These are phyloP conservation scores for Hirtodrosophila trivittata DNA, from an alignment of 2,888 invertebrate species.

Conservation along the genomic window DNA sequence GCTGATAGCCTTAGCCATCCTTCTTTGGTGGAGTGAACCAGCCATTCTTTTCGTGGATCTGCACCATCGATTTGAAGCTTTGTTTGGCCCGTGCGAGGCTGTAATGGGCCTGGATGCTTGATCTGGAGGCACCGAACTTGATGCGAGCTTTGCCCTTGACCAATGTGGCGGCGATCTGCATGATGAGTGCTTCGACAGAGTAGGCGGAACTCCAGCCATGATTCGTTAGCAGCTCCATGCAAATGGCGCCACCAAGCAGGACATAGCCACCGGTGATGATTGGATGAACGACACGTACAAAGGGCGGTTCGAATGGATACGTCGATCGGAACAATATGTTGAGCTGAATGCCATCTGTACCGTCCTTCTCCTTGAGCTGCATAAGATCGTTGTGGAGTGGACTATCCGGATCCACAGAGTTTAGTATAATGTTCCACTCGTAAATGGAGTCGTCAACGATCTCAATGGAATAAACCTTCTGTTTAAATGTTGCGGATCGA, in stretches of 20 bases:
- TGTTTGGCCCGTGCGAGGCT: slow-evolving; percentile 99
- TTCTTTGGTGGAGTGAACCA: slow-evolving; percentile 96
- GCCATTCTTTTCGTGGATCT: slow-evolving; percentile 99
- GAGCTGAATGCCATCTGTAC: slow-evolving; percentile 96
- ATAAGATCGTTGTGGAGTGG: slow-evolving; percentile 96
- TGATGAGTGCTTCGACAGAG: slow-evolving; percentile 98
- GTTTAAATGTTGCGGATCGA: slow-evolving; percentile 98
- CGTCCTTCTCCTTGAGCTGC: slow-evolving; percentile 96
- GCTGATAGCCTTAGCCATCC: slow-evolving; percentile 90
- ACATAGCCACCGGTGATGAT: slow-evolving; percentile 97
- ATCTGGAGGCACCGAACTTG: slow-evolving; percentile 97
- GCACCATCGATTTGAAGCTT: slow-evolving; percentile 99
- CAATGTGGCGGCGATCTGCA: slow-evolving; percentile 99
- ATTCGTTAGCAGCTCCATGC: slow-evolving; percentile 99
- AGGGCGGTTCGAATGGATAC: slow-evolving; percentile 99
- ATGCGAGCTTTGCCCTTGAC: slow-evolving; percentile 99
- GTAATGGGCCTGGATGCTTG: slow-evolving; percentile 93
- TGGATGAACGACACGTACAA: slow-evolving; percentile 98
- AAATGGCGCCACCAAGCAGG: slow-evolving; percentile 98
- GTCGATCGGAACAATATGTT: slow-evolving; percentile 99
- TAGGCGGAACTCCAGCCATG: slow-evolving; percentile 99
- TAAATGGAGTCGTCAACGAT: slow-evolving; percentile 99
- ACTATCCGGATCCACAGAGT: slow-evolving; percentile 99
- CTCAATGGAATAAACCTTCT: slow-evolving; percentile 93
- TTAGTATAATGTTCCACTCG: slow-evolving; percentile 99